phyloP scores from a whole-genome alignment of 2,113 vertebrate genomes.

The Marmota monax region DNA sequence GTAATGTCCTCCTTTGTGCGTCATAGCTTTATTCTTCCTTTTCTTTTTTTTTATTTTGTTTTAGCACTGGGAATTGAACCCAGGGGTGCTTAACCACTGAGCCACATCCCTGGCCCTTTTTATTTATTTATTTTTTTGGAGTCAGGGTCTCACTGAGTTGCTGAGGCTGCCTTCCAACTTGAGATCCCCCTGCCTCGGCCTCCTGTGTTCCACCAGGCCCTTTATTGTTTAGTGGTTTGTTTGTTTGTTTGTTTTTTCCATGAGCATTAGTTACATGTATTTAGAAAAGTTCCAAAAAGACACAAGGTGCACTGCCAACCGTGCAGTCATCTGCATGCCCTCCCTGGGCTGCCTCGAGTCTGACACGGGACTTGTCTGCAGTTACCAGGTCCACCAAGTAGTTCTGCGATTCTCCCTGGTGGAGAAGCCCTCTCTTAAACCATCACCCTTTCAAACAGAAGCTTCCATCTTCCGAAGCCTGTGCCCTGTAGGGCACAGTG shows the following conservation, averaged over 20 bases:
- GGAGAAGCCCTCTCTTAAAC: not conserved
- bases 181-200: too few species aligned
- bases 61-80: too few species aligned
- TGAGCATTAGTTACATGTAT: not conserved
- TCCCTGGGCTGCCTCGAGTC: too few species aligned
- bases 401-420: not conserved
- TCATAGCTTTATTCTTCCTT: not conserved
- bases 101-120: too few species aligned
- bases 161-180: too few species aligned
- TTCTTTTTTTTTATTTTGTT: not conserved
- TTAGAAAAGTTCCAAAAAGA: not conserved
- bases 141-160: too few species aligned
- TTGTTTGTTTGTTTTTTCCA: not conserved
- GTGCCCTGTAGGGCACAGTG: fast-evolving
- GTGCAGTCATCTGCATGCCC: not conserved
- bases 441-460: not conserved
- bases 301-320: fast-evolving
- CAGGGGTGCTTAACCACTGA: too few species aligned
- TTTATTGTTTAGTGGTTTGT: not conserved
- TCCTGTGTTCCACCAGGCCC: too few species aligned
- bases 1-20: not conserved
- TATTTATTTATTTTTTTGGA: too few species aligned
- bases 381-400: not conserved
- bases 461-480: not conserved
- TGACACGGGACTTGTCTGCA: not conserved